Evolutionary conservation across 2,113 vertebrate species (phyloP), one percentile per base, ranked within the genome.

Genomic region (Piaya cayana): DNA sequence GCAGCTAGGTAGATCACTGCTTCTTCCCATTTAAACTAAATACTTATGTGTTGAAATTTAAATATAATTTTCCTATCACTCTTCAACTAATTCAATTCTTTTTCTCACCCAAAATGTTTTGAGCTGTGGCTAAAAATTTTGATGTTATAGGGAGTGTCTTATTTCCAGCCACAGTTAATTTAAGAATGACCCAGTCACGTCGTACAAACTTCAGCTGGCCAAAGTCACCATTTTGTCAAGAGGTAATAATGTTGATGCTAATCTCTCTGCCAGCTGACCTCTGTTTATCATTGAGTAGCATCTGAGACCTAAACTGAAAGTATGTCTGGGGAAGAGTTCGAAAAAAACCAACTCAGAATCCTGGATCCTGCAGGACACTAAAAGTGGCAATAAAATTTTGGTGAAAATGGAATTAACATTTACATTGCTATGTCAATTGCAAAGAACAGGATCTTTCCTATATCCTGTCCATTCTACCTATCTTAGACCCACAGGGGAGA

Each of bases 91-190:
- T 82, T 94, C 2, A 84, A 94, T 96, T 91, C 30, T 90, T 93
- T 93, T 70, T 90, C 82, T 74, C 19, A 78, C 50, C 37, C 20
- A 47, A 62, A 82, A 90, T 62, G 42, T 86, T 91, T 87, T 59
- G 13, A 93, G 79, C 72, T 96, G 67, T 95, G 96, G 96, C 94
- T n/a, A n/a, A 93, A 58, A 79, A 68, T 67, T 45, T 70, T 84
- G 17, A 20, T 84, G 75, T 91, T 96, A 83, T 25, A 96, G 76
- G 75, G 62, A 74, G 30, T 20, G 90, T 93, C 36, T 92, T 94
- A 86, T 86, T 94, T 97, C 95, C 97, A 98, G 72, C 88, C 96
- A 96, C 85, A 98, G 71, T 91, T 97, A 96, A 98, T 98, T 98
- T 95, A 96, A 90, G 72, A 89, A 90, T 82, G 90, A 88, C 92